Percentiles rank a stretch among this genome's conserved stretches.
Conservation (phyloP, 2,113 vertebrate genomes). For the Atractosteus spatula region DNA sequence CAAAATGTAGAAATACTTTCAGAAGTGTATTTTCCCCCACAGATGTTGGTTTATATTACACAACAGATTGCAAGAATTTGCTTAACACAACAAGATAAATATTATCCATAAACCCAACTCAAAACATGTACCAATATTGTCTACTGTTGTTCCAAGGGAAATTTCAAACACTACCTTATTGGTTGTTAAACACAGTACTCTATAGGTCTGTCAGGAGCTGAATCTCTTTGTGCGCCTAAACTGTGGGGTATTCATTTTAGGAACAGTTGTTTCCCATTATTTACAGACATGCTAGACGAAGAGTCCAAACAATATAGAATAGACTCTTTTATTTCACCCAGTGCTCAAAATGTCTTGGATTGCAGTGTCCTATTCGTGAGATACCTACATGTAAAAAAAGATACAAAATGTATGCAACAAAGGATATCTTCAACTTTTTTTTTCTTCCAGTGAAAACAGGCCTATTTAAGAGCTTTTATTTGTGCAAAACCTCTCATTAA, state of each 20-base stretch:
- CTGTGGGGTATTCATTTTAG: slow-evolving; percentile 70
- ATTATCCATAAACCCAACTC: too few species aligned
- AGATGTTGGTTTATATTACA: too few species aligned
- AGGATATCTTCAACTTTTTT: slow-evolving; percentile 69
- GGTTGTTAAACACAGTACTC: slow-evolving; percentile 59
- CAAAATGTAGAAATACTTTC: too few species aligned
- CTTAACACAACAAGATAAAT: too few species aligned
- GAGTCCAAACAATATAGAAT: slow-evolving; percentile 62
- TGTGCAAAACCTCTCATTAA: slow-evolving; percentile 88
- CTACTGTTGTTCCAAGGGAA: slow-evolving; percentile 24
- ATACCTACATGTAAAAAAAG: slow-evolving; percentile 66
- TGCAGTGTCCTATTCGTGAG: slow-evolving; percentile 58
- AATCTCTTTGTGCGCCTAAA: slow-evolving; percentile 61
- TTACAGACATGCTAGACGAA: slow-evolving; percentile 68
- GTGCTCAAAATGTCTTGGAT: slow-evolving; percentile 59
- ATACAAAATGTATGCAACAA: slow-evolving; percentile 63
- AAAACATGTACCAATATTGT: not conserved
- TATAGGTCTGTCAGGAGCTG: slow-evolving; percentile 57
- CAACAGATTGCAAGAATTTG: too few species aligned
- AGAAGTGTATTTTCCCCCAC: too few species aligned
- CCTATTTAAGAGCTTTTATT: slow-evolving; percentile 68
- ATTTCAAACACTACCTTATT: slow-evolving; percentile 52
- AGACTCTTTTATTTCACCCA: slow-evolving; percentile 70
- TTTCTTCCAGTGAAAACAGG: slow-evolving; percentile 58
- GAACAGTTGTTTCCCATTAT: slow-evolving; percentile 65